Percentiles rank a stretch among this genome's conserved stretches.
These are phyloP conservation scores for Orbicella faveolata DNA, from an alignment of 64 coral and sea anemone genomes.

Conservation along the genomic window DNA sequence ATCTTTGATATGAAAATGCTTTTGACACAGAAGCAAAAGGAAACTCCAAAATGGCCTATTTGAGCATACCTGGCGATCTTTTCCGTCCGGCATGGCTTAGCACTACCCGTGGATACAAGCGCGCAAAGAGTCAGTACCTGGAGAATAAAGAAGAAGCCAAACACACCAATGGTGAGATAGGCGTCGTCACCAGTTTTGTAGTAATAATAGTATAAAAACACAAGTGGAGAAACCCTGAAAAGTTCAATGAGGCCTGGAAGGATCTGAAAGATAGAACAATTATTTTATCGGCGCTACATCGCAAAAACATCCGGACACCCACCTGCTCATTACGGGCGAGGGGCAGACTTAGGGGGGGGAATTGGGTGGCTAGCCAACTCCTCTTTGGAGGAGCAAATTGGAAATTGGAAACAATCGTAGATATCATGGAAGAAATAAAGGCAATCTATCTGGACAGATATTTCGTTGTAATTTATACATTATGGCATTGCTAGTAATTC, in stretches of 20 bases:
- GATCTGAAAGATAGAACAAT: not conserved
- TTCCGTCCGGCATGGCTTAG: constrained; percentile 45
- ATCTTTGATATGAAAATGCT: not conserved
- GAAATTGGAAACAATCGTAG: too few species aligned
- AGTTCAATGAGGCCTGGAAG: not conserved
- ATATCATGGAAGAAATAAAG: too few species aligned
- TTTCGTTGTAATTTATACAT: too few species aligned
- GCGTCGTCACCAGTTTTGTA: not conserved
- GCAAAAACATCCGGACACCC: too few species aligned
- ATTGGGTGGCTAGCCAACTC: too few species aligned
- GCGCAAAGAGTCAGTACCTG: constrained; percentile 44
- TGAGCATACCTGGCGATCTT: constrained; percentile 60
- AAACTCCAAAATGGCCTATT: not conserved
- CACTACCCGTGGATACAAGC: constrained; percentile 40
- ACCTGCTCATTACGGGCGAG: too few species aligned
- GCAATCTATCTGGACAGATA: too few species aligned
- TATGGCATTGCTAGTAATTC: too few species aligned
- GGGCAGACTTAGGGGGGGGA: too few species aligned
- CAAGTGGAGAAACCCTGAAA: not conserved
- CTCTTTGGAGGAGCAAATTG: too few species aligned
- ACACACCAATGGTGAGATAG: constrained; percentile 25
- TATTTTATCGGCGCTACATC: not conserved
- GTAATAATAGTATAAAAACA: not conserved
- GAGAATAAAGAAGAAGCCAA: constrained; percentile 25
- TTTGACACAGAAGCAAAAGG: not conserved